phyloP scores from a whole-genome alignment of 2,888 invertebrate genomes.

The Chironomus tentans region DNA sequence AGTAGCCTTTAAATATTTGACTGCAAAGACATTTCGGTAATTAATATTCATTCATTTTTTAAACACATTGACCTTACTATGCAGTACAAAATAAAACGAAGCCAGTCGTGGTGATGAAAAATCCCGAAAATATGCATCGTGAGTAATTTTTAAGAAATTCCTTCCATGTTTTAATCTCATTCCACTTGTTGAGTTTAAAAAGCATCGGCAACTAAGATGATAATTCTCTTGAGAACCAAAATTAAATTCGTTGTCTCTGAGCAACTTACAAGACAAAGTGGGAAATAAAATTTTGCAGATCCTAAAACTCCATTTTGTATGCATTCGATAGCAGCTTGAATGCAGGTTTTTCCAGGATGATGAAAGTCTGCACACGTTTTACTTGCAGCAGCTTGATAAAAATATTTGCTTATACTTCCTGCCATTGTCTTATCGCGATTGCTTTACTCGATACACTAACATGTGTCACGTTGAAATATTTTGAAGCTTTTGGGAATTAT shows the following conservation, averaged over 20 bases:
- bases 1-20: not conserved
- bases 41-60: not conserved
- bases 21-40: not conserved
- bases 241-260: not conserved
- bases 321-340: not conserved
- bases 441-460: not conserved
- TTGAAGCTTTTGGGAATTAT: not conserved
- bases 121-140: not conserved
- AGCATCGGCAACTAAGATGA: not conserved
- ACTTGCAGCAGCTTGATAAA: not conserved
- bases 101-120: not conserved
- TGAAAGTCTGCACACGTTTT: slow-evolving; percentile 11
- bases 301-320: not conserved
- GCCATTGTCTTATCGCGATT: not conserved
- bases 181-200: slow-evolving; percentile 3
- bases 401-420: not conserved
- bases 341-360: slow-evolving; percentile 1
- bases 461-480: not conserved
- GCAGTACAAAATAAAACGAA: not conserved
- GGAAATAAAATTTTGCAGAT: not conserved
- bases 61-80: not conserved
- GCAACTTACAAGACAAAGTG: not conserved
- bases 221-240: not conserved
- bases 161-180: not conserved
- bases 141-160: not conserved